phyloP scores from a whole-genome alignment of 2,113 vertebrate species.

The Pachyramphus minor region DNA sequence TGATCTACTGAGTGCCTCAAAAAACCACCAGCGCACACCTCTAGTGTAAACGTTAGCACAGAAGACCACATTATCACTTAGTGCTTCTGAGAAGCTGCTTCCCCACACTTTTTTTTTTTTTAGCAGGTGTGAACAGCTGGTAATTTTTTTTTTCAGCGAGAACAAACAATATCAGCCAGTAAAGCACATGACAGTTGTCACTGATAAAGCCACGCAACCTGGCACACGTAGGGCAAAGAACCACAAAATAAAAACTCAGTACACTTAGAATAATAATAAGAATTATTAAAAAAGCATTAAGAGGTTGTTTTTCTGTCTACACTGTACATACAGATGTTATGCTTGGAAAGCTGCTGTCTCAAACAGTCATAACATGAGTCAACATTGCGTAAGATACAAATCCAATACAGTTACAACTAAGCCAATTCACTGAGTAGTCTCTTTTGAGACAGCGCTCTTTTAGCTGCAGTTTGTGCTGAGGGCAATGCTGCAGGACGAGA shows the following conservation, averaged over 20 bases:
- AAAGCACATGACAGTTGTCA: conserved; percentile 55
- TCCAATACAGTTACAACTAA: conserved; percentile 48
- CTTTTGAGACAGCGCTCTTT: conserved; percentile 20
- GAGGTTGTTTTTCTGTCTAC: conserved; percentile 42
- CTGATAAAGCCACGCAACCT: conserved; percentile 61
- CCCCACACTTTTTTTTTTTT: background rate
- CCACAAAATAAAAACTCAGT: conserved; percentile 67
- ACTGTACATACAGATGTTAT: conserved; percentile 49
- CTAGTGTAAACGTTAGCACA: conserved; percentile 71
- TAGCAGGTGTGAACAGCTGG: conserved; percentile 58
- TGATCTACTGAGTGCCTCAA: conserved; percentile 56
- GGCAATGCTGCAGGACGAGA: conserved; percentile 21
- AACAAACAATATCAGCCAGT: conserved; percentile 61
- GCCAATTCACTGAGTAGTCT: conserved; percentile 55
- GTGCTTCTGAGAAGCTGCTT: conserved; percentile 67
- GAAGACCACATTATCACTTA: conserved; percentile 9
- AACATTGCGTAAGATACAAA: conserved; percentile 21
- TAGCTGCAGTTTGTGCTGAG: conserved; percentile 25
- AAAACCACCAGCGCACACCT: conserved; percentile 45
- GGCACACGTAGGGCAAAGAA: conserved; percentile 51
- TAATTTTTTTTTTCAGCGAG: conserved; percentile 54
- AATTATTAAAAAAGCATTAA: conserved; percentile 51
- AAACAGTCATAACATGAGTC: conserved; percentile 22
- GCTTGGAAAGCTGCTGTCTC: conserved; percentile 50
- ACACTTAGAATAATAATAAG: conserved; percentile 45